Evolutionary conservation across 2,113 vertebrate species (phyloP).

Genomic region (Pangasianodon gigas): DNA sequence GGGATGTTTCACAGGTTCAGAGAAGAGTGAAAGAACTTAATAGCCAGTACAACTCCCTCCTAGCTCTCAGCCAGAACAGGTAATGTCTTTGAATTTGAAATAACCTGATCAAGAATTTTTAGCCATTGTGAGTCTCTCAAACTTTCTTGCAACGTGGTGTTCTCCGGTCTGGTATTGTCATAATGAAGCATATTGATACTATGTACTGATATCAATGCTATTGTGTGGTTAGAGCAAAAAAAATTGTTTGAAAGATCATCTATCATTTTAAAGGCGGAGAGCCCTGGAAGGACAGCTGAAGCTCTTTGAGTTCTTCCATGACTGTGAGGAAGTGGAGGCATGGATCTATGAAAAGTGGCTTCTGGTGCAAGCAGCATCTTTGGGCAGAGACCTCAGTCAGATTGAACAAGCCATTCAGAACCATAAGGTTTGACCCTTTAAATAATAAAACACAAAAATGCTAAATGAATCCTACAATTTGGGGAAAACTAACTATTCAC

Average conservation of each 20-base stretch:
- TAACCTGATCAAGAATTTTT: background rate
- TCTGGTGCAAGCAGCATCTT: slow-evolving; percentile 65
- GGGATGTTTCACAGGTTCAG: slow-evolving; percentile 68
- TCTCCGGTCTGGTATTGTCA: background rate
- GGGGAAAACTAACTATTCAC: background rate
- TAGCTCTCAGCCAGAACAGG: slow-evolving; percentile 79
- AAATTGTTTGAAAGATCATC: background rate
- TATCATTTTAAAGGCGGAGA: slow-evolving; percentile 68
- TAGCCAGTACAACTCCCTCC: slow-evolving; percentile 75
- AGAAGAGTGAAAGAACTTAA: slow-evolving; percentile 75
- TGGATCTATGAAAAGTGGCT: slow-evolving; percentile 80
- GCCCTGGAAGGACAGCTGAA: slow-evolving; percentile 77
- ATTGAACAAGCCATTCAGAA: slow-evolving; percentile 77
- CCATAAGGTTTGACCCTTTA: slow-evolving; percentile 78
- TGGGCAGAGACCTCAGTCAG: slow-evolving; percentile 78
- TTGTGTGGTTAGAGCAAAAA: background rate
- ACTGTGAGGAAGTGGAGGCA: slow-evolving; percentile 80
- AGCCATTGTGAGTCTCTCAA: background rate
- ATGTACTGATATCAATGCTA: background rate
- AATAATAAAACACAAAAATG: background rate
- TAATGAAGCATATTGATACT: background rate
- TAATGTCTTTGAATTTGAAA: slow-evolving; percentile 54
- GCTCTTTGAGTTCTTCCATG: slow-evolving; percentile 79
- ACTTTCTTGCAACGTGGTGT: background rate
- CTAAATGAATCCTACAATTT: background rate